These are phyloP conservation scores for Aspidoscelis tigris DNA, from an alignment of 2,113 vertebrate genomes.

Conservation along the genomic window DNA sequence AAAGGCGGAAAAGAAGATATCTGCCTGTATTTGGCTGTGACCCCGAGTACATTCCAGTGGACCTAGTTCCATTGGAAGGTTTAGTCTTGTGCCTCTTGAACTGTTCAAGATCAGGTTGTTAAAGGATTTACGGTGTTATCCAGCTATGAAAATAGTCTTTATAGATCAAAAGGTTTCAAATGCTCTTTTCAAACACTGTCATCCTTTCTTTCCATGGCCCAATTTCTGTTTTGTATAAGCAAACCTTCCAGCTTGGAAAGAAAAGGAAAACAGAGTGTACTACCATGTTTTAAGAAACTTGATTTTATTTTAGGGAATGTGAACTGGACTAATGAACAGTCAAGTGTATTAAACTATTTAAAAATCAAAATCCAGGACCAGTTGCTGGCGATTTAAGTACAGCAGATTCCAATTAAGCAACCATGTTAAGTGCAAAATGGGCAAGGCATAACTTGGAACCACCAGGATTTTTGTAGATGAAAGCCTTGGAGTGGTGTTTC, in stretches of 20 bases:
- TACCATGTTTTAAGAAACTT: slow-evolving; percentile 1
- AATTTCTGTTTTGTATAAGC: neutral
- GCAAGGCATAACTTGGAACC: slow-evolving; percentile 28
- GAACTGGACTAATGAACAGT: neutral
- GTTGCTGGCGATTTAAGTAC: neutral
- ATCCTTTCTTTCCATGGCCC: slow-evolving; percentile 3
- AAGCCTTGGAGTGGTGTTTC: slow-evolving; percentile 15
- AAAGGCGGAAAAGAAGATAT: neutral
- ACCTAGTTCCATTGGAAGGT: neutral
- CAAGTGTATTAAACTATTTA: slow-evolving; percentile 7
- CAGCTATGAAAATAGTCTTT: neutral
- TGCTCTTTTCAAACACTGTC: neutral
- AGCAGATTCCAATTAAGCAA: slow-evolving; percentile 3
- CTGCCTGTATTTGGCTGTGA: neutral
- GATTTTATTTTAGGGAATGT: neutral
- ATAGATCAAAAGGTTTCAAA: neutral
- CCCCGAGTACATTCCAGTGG: neutral
- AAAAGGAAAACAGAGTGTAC: neutral
- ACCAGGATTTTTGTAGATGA: slow-evolving; percentile 8
- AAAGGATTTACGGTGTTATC: neutral
- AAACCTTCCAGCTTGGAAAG: neutral
- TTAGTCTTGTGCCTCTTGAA: neutral
- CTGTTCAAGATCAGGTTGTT: neutral
- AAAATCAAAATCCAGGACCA: neutral
- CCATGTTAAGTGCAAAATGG: neutral